Percentiles rank a stretch among this genome's conserved stretches.
Conservation (phyloP, 2,888 invertebrate species). For the Spicauda simplicius region DNA sequence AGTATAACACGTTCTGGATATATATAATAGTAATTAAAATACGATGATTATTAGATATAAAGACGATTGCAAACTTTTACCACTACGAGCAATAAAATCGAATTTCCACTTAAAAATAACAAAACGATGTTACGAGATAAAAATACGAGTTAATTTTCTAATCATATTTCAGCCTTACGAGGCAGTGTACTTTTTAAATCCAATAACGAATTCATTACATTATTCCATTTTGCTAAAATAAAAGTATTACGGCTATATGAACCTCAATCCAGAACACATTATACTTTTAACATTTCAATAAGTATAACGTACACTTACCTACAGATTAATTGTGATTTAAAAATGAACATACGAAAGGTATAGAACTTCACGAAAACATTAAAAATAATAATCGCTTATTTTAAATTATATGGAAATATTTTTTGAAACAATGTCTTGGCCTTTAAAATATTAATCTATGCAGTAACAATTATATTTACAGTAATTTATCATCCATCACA, state of each 20-base stretch:
- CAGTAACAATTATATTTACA: conserved; percentile 31
- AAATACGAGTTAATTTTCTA: no score
- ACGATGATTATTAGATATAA: no score
- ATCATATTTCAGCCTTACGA: no score
- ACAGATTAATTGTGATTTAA: not conserved
- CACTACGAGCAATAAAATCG: no score
- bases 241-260: not conserved
- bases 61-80: no score
- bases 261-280: conserved; percentile 9
- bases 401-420: conserved; percentile 24
- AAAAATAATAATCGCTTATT: conserved; percentile 12
- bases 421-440: conserved; percentile 16
- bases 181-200: no score
- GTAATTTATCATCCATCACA: conserved; percentile 34
- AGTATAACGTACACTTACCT: not conserved
- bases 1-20: conserved; percentile 12
- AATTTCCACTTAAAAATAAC: no score
- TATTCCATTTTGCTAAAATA: not conserved
- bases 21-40: not conserved
- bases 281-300: conserved; percentile 4
- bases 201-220: not conserved
- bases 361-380: conserved; percentile 12
- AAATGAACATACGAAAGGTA: conserved; percentile 9
- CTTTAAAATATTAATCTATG: conserved; percentile 21
- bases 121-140: no score